Percentiles rank a stretch among this genome's conserved stretches.
These are phyloP conservation scores for Gambusia yucatana DNA, from an alignment of 2,797 vertebrate genomes.

Conservation along the genomic window DNA sequence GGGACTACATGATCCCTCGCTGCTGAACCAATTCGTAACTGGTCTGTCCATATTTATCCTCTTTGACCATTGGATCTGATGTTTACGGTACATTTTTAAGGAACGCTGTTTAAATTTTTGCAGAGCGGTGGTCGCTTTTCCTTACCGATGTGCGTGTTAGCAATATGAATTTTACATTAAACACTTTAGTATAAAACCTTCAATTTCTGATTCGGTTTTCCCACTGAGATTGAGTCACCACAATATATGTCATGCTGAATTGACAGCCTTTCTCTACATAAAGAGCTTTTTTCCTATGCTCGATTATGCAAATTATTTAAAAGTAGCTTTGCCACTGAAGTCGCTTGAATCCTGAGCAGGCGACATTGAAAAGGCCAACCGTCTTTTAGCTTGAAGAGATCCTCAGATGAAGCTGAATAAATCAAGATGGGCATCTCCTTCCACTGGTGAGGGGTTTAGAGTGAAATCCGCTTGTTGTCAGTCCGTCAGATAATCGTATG, in stretches of 20 bases:
- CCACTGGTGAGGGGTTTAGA: background rate
- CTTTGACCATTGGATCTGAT: background rate
- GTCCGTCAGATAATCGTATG: background rate
- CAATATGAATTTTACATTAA: background rate
- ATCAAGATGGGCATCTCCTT: background rate
- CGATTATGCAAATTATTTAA: background rate
- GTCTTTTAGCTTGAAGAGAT: constrained; percentile 1
- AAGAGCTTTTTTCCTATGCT: constrained; percentile 1
- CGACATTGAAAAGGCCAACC: background rate
- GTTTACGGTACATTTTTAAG: background rate
- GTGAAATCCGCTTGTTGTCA: background rate
- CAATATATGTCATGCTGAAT: background rate
- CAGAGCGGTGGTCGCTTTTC: background rate
- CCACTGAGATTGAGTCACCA: background rate
- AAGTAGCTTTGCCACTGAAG: background rate
- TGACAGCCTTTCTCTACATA: background rate
- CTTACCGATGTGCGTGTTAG: background rate
- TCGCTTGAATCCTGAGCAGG: background rate
- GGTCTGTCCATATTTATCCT: constrained; percentile 19
- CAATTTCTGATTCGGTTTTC: background rate
- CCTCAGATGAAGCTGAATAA: background rate
- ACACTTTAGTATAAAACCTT: background rate
- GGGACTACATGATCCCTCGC: constrained; percentile 27
- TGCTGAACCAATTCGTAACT: constrained; percentile 52
- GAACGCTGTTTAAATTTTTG: background rate